Conservation (phyloP, 2,113 vertebrate species). For the Lota lota region DNA sequence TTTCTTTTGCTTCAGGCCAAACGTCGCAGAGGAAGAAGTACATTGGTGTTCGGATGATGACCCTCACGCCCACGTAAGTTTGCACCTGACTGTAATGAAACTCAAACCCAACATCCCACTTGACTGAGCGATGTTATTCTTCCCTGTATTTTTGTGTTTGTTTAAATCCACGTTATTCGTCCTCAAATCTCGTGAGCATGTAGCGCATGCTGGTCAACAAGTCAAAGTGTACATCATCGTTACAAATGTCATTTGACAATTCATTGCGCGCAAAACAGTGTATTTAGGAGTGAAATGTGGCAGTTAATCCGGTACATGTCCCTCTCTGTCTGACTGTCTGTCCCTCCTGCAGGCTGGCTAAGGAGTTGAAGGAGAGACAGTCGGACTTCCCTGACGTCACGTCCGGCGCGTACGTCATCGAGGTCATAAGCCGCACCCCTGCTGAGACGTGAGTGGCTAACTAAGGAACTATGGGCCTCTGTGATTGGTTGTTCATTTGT, state of each 20-base stretch:
- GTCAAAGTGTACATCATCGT: too few relatives aligned
- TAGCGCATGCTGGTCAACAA: too few relatives aligned
- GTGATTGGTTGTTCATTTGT: too few relatives aligned
- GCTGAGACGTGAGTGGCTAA: slow-evolving; percentile 86
- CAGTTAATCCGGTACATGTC: not conserved
- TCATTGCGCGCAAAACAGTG: too few relatives aligned
- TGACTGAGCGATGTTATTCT: too few relatives aligned
- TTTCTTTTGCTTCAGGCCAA: slow-evolving; percentile 73
- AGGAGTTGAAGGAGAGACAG: slow-evolving; percentile 86
- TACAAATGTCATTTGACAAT: too few relatives aligned
- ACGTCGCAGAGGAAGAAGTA: slow-evolving; percentile 88
- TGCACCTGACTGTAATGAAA: too few relatives aligned
- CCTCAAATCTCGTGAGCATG: too few relatives aligned
- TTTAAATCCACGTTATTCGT: too few relatives aligned
- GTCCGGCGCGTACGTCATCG: slow-evolving; percentile 91
- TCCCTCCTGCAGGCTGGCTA: slow-evolving; percentile 77
- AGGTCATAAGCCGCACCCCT: slow-evolving; percentile 92
- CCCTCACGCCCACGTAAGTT: slow-evolving; percentile 84
- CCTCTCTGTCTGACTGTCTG: not conserved
- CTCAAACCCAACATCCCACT: too few relatives aligned
- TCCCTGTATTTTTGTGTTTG: too few relatives aligned
- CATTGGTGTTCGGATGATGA: slow-evolving; percentile 95
- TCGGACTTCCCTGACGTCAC: slow-evolving; percentile 91
- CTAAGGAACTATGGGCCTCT: not conserved
- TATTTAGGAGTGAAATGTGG: too few relatives aligned